Percentiles rank a stretch among this genome's conserved stretches.
Conservation (phyloP, 1,140 invertebrate genomes). For the Myzus persicae region DNA sequence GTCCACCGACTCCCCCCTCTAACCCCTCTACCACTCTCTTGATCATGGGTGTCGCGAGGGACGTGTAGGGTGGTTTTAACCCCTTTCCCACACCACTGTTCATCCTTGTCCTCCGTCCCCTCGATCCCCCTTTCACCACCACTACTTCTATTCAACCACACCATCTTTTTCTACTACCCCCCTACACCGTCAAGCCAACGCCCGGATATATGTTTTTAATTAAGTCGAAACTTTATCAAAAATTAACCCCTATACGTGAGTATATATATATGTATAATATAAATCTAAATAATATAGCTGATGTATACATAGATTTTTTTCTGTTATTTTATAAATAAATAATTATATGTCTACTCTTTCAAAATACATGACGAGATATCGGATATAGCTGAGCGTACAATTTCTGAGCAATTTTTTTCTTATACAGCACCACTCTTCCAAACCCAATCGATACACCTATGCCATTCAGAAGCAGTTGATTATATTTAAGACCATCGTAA, state of each 20-base stretch:
- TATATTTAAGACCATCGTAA: background rate
- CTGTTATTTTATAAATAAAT: conserved; percentile 36
- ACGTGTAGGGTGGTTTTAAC: conserved; percentile 15
- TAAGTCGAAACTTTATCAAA: conserved; percentile 58
- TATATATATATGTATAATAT: background rate
- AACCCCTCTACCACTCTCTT: background rate
- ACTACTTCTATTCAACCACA: conserved; percentile 13
- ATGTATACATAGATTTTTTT: background rate
- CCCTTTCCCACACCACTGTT: background rate
- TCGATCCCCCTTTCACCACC: background rate
- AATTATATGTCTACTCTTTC: background rate
- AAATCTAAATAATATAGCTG: background rate
- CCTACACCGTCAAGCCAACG: background rate
- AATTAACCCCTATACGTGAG: conserved; percentile 43
- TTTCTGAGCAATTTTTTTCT: background rate
- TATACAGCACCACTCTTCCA: background rate
- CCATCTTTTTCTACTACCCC: conserved; percentile 31
- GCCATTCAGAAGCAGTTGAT: background rate
- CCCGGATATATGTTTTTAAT: conserved; percentile 57
- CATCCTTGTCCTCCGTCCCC: background rate
- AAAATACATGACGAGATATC: background rate
- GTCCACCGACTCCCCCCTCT: background rate
- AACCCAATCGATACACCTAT: background rate
- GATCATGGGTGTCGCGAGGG: background rate
- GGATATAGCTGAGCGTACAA: background rate